These are phyloP conservation scores for Anolis apletophallus DNA, from an alignment of 2,797 vertebrate genomes.

Conservation along the genomic window DNA sequence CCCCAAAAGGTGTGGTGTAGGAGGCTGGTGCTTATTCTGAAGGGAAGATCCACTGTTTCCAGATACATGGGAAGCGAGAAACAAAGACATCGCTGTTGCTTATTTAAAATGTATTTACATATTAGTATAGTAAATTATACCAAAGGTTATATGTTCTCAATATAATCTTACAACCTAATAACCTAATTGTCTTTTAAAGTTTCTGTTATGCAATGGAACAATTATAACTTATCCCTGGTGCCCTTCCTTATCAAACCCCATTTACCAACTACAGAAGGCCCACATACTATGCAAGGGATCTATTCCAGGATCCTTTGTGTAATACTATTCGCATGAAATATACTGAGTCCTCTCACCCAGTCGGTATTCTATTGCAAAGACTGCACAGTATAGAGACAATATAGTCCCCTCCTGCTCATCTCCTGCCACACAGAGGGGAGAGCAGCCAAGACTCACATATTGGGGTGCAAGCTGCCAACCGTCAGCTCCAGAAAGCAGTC, in stretches of 20 bases:
- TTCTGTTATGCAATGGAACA: neutral
- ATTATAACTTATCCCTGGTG: neutral
- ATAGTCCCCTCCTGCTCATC: no score
- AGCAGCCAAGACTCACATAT: no score
- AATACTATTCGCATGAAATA: no score
- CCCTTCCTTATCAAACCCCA: neutral
- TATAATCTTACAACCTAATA: neutral
- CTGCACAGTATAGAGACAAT: no score
- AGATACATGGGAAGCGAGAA: neutral
- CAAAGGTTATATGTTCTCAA: neutral
- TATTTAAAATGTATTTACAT: neutral
- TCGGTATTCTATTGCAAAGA: no score
- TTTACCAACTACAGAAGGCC: neutral
- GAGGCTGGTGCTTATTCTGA: slow-evolving; percentile 7
- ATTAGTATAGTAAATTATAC: neutral
- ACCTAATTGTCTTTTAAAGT: neutral
- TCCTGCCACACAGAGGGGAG: no score
- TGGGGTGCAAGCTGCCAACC: no score
- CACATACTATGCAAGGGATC: no score
- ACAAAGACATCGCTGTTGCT: neutral
- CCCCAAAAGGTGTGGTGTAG: slow-evolving; percentile 3
- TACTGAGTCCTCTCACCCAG: no score
- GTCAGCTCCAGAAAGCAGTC: no score
- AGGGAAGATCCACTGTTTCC: neutral
- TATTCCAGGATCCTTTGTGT: no score